Base-by-base conservation (phyloP, 2,797 vertebrate genomes). In the Artibeus lituratus region DNA sequence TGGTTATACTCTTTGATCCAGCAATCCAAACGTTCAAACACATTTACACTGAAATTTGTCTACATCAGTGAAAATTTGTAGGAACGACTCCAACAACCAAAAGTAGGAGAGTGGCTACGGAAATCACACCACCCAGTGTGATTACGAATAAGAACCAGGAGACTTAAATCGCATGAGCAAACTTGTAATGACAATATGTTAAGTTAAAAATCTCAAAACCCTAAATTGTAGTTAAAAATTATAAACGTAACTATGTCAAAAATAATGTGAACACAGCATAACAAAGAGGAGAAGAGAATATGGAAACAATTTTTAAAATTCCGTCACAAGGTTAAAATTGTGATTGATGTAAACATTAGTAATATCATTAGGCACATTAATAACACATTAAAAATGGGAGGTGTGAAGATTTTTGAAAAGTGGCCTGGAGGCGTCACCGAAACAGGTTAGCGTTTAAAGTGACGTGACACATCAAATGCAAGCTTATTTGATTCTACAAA, bases 301-400 rank as follows among this genome's bases (percentile, higher is more conserved):
- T 32, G 35, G 53, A 83, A 91, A 95, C 1, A 78, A 85, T 87
- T 86, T 93, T 90, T 77, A 12, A 69, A 96, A 90, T 93, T 95
- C 39, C 84, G 49, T 74, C 55, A 87, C 44, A 77, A 84, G 15
- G 15, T 67, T 90, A 85, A 92, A 80, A 70, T 29, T 91, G 42
- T 81, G 62, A 96, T 74, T 47, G 21, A 81, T 73, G 93, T 85
- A 93, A 91, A 47, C 67, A 91, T 51, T 62, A 93, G 94, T 83
- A 90, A n/a, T 72, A 62, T 83, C 84, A 88, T 76, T 72, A 84
- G 8, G 57, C n/a, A 84, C 80, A 94, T 57, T 85, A 83, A 53
- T 55, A 92, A 87, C 44, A 94, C 15, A 88, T 65, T 88, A 83
- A 49, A 94, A 87, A 57, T 84, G n/a, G 53, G 37, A 74, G 8